Evolutionary conservation across 2,888 invertebrate genomes (phyloP).

Genomic region (Clepsis dumicolana): DNA sequence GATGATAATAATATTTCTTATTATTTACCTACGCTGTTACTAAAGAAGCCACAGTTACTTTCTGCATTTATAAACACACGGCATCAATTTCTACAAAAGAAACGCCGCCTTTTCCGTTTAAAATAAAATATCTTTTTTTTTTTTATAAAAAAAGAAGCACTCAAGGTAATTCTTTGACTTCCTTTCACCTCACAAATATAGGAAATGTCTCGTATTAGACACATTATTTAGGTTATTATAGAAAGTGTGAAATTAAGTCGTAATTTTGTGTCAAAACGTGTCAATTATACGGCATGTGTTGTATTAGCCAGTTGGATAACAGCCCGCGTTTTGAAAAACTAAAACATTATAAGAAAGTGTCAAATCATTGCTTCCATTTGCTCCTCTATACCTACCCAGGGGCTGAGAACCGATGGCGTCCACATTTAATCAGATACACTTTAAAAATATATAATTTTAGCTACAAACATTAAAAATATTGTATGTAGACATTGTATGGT

Average conservation of each 20-base stretch:
- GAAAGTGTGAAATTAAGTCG: conserved; percentile 78
- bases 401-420: conserved; percentile 66
- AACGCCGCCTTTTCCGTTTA: background rate
- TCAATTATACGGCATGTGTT: conserved; percentile 70
- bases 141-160: conserved; percentile 24
- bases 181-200: conserved; percentile 53
- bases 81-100: background rate
- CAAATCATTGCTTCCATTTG: conserved; percentile 83
- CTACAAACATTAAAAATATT: no score
- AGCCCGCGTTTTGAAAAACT: conserved; percentile 77
- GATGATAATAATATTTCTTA: no score
- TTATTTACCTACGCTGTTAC: background rate
- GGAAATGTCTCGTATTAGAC: conserved; percentile 44
- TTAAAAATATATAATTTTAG: no score
- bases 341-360: conserved; percentile 79
- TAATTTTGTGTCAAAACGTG: conserved; percentile 75
- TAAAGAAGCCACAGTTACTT: background rate
- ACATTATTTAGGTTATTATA: conserved; percentile 65
- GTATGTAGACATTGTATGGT: no score
- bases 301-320: conserved; percentile 69
- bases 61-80: background rate
- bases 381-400: conserved; percentile 56
- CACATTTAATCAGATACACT: background rate
- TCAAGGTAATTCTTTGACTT: conserved; percentile 43
- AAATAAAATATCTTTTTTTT: background rate